Evolutionary conservation across 2,797 vertebrate species (phyloP).

Genomic region (Acrossocheilus wenchowensis): DNA sequence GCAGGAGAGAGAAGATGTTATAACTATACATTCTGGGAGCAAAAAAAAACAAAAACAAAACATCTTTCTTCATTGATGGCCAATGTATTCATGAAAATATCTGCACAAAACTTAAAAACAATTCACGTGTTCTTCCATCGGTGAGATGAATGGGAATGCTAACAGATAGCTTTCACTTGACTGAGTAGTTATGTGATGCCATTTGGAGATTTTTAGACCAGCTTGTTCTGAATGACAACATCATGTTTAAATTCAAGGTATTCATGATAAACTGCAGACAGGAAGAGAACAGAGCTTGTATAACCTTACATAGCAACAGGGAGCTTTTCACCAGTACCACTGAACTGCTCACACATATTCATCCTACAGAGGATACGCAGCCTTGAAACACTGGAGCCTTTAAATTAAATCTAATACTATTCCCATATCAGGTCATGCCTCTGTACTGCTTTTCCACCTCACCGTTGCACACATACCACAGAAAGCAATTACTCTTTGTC

Average conservation of each 20-base stretch:
- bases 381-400: conserved; percentile 64
- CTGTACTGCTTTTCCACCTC: conserved; percentile 68
- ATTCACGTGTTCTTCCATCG: background rate
- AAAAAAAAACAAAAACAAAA: no score
- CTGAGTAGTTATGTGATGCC: background rate
- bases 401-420: conserved; percentile 80
- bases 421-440: conserved; percentile 72
- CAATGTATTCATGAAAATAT: no score
- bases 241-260: background rate
- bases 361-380: conserved; percentile 20
- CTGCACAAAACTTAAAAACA: no score
- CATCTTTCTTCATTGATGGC: no score
- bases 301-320: conserved; percentile 13
- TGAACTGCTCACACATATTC: conserved; percentile 30
- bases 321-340: background rate
- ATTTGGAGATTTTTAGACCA: background rate
- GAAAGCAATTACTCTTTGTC: conserved; percentile 77
- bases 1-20: background rate
- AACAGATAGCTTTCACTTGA: background rate
- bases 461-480: conserved; percentile 58
- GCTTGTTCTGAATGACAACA: background rate
- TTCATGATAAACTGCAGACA: background rate
- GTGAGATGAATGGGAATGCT: background rate
- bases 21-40: background rate
- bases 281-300: background rate